Percentiles rank a stretch among this genome's conserved stretches.
These are phyloP conservation scores for Diphyllodes magnificus DNA, from an alignment of 2,113 vertebrate genomes.

Conservation along the genomic window DNA sequence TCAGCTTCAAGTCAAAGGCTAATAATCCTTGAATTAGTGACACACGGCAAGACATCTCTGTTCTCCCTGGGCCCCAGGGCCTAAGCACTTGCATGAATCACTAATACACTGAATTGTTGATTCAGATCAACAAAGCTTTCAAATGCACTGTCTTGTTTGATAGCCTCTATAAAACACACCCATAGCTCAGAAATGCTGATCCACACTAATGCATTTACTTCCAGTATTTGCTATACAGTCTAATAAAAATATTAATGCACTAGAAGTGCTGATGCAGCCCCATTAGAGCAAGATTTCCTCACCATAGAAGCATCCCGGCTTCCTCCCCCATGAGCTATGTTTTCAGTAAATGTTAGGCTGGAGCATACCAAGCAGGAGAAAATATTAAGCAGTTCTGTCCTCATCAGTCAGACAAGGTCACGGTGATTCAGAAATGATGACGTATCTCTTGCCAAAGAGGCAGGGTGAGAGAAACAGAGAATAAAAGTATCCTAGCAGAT, in stretches of 20 bases:
- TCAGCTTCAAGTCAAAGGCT: background rate
- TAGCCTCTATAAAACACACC: constrained; percentile 35
- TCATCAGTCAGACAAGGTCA: background rate
- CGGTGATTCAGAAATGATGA: background rate
- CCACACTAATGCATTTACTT: constrained; percentile 18
- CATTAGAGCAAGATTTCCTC: constrained; percentile 5
- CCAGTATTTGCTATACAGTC: background rate
- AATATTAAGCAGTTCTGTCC: background rate
- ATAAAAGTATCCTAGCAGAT: background rate
- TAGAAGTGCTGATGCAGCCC: constrained; percentile 37
- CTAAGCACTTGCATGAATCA: background rate
- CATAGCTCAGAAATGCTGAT: constrained; percentile 33
- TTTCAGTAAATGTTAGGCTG: background rate
- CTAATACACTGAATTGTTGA: constrained; percentile 38
- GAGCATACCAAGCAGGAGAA: background rate
- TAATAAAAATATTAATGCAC: constrained; percentile 55
- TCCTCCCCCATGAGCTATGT: background rate
- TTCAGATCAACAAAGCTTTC: constrained; percentile 48
- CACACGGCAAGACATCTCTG: background rate
- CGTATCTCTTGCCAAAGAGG: background rate
- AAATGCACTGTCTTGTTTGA: constrained; percentile 7
- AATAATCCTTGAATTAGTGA: background rate
- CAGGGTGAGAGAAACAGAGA: background rate
- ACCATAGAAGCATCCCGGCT: background rate
- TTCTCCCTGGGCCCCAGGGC: background rate